Percentiles rank a stretch among this genome's conserved stretches.
phyloP scores from a whole-genome alignment of 2,888 invertebrate genomes.

The Cephus nigrinus region DNA sequence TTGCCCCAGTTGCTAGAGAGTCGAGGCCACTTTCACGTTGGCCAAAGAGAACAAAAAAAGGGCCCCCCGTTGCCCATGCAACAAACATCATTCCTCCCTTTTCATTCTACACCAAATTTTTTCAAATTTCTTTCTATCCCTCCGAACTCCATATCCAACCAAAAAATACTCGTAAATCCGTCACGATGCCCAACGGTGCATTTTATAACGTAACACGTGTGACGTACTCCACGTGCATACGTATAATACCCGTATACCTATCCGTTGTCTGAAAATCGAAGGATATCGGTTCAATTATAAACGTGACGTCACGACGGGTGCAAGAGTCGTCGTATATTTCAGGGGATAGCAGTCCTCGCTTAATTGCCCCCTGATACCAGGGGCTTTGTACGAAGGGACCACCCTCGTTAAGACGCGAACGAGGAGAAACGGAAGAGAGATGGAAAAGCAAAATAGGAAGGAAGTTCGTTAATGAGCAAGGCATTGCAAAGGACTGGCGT shows the following conservation, averaged over 20 bases:
- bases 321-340: neutral
- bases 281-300: neutral
- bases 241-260: neutral
- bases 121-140: neutral
- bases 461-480: neutral
- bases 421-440: neutral
- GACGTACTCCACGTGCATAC: neutral
- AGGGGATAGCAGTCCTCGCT: constrained; percentile 8
- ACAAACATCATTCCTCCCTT: neutral
- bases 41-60: neutral
- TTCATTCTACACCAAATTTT: neutral
- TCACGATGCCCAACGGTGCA: neutral
- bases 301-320: neutral
- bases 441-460: neutral
- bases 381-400: constrained; percentile 28
- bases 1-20: neutral
- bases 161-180: neutral
- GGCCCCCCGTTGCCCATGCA: neutral
- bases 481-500: constrained; percentile 22
- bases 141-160: neutral
- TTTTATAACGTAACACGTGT: neutral
- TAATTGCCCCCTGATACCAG: constrained; percentile 28
- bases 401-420: neutral
- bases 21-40: neutral
- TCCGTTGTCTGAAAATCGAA: neutral